Conservation (phyloP, 2,113 vertebrate genomes). For the Callocephalon fimbriatum region DNA sequence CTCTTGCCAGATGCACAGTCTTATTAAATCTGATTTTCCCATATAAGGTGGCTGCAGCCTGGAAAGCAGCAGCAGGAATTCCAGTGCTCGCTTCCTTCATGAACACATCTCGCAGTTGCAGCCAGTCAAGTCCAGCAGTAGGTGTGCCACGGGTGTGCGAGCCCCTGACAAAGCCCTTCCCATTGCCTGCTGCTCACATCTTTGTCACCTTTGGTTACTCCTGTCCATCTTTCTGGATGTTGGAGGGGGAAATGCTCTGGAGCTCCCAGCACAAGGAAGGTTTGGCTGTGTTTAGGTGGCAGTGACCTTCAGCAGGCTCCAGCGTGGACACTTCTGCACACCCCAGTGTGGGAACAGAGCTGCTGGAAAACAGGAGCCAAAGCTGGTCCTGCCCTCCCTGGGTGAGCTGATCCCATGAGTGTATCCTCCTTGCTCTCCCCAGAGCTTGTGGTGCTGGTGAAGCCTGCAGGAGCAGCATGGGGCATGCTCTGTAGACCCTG, state of each 20-base stretch:
- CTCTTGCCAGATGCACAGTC: background rate
- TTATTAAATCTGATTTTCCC: slow-evolving; percentile 4
- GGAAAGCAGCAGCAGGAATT: background rate
- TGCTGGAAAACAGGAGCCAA: background rate
- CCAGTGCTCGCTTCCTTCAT: background rate
- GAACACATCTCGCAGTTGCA: background rate
- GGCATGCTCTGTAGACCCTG: background rate
- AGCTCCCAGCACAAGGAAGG: background rate
- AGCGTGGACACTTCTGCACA: accelerated
- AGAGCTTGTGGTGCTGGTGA: background rate
- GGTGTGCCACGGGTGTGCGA: background rate
- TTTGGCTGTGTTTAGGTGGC: background rate
- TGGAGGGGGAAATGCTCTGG: background rate
- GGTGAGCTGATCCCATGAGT: background rate
- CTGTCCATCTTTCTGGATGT: background rate
- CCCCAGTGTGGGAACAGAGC: accelerated
- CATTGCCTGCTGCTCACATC: background rate
- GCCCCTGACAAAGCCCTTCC: background rate
- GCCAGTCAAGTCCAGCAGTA: background rate
- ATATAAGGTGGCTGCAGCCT: background rate
- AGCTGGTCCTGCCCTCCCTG: background rate
- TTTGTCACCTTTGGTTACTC: background rate
- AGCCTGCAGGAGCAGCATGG: background rate
- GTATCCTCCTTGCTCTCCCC: background rate
- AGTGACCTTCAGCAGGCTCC: background rate